phyloP scores from a whole-genome alignment of 2,797 vertebrate genomes.

The Aldrovandia affinis region DNA sequence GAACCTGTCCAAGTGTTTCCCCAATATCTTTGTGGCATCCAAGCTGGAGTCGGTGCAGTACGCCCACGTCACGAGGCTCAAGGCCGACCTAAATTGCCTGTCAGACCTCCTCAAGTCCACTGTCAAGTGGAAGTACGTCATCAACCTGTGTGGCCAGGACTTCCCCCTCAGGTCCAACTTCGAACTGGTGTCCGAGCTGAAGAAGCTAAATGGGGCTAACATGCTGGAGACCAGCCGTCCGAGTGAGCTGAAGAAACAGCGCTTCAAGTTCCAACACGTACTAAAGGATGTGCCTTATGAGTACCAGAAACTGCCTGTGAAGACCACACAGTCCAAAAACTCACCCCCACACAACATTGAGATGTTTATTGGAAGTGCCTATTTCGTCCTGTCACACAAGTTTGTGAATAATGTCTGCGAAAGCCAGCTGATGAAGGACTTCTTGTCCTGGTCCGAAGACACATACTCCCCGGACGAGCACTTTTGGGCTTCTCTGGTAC shows the following conservation, averaged over 20 bases:
- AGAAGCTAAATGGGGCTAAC: slow-evolving; percentile 79
- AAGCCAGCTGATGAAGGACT: slow-evolving; percentile 76
- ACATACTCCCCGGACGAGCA: slow-evolving; percentile 93
- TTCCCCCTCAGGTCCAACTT: slow-evolving; percentile 88
- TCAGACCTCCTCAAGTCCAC: slow-evolving; percentile 82
- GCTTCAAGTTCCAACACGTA: slow-evolving; percentile 82
- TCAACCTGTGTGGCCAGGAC: slow-evolving; percentile 93
- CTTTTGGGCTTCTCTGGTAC: slow-evolving; percentile 88
- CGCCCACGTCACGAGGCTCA: slow-evolving; percentile 85
- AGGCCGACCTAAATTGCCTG: slow-evolving; percentile 90
- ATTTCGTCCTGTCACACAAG: slow-evolving; percentile 82
- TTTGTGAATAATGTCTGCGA: slow-evolving; percentile 76
- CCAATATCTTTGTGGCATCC: slow-evolving; percentile 87
- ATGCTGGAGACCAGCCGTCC: slow-evolving; percentile 88
- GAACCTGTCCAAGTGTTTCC: slow-evolving; percentile 81
- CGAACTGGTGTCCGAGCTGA: slow-evolving; percentile 83
- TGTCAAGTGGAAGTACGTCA: slow-evolving; percentile 86
- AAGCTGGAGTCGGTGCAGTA: slow-evolving; percentile 86
- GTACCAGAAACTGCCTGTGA: slow-evolving; percentile 77
- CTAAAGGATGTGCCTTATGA: slow-evolving; percentile 76
- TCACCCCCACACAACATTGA: slow-evolving; percentile 79
- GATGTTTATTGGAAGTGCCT: slow-evolving; percentile 90
- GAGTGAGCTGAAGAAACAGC: slow-evolving; percentile 78
- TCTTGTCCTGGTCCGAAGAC: slow-evolving; percentile 87
- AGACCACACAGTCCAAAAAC: slow-evolving; percentile 74